These are phyloP conservation scores for Ardeotis arabs DNA, from an alignment of 2,113 vertebrate species.

Conservation along the genomic window DNA sequence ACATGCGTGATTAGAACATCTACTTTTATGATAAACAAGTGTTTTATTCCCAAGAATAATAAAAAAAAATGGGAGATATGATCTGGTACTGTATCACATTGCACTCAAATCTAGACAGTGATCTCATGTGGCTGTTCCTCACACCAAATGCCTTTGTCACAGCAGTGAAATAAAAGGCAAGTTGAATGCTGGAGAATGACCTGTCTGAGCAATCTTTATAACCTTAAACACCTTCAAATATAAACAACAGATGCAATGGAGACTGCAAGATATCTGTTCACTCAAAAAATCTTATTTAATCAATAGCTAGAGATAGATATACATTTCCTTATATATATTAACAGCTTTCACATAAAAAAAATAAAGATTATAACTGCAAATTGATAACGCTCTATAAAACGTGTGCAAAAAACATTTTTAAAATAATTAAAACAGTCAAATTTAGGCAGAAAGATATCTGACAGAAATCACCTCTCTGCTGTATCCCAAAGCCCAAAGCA, in stretches of 20 bases:
- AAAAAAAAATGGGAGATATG: neutral
- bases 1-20: neutral
- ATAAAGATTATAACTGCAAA: neutral
- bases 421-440: neutral
- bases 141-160: neutral
- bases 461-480: neutral
- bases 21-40: neutral
- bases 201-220: neutral
- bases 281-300: neutral
- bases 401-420: rapidly evolving
- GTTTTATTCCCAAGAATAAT: neutral
- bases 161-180: neutral
- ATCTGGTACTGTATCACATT: neutral
- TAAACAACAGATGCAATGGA: neutral
- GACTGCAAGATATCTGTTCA: neutral
- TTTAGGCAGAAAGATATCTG: neutral
- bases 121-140: neutral
- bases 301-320: neutral
- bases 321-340: neutral
- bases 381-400: neutral
- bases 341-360: neutral
- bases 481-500: neutral
- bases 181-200: neutral
- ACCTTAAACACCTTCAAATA: neutral
- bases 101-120: neutral